Evolutionary conservation across 2,797 vertebrate species (phyloP), one percentile per base, ranked within the genome.

Genomic region (Sebastes cheni): DNA sequence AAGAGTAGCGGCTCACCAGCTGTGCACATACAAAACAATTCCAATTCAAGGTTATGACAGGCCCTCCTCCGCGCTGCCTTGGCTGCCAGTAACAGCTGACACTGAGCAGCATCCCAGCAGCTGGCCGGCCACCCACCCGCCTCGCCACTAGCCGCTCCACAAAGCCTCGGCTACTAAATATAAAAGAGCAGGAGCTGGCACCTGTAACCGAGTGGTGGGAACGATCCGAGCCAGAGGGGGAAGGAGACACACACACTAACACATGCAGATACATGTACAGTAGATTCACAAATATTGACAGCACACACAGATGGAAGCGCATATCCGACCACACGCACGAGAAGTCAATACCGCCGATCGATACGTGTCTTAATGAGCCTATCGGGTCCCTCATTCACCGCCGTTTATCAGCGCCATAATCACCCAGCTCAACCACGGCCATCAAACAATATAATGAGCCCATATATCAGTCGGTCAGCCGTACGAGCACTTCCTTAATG

Each of bases 371-470:
- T 94, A 94, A 95, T 90, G 93, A 94, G 92, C 87, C 87, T 72
- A 91, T 87, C 65, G 76, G 90, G 67, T 75, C 65, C 70, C 84
- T 73, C 32, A 20, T 80, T 82, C 23, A 20, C 80, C 3, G 80
- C 52, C 85, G 83, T 92, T 93, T 91, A 92, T 94, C 93, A 91
- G 89, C 81, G 8, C 75, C 83, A 91, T 93, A 93, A 95, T 95
- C 92, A 94, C 89, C 86, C 85, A 2, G 82, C 88, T 91, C 86
- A 27, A 87, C 89, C 87, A 80, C 65, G 55, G 86, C 89, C 92
- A 93, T 95, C 92, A 93, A 94, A 93, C 93, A 94, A 92, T 84
- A 82, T 94, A 94, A 94, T 93, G 93, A 93, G 91, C 73, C 73
- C 80, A 92, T 95, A 91, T 65, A 93, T 95, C 92, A 94, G 91